phyloP scores from a whole-genome alignment of 2,888 invertebrate genomes.

The Callyntrura sp. region DNA sequence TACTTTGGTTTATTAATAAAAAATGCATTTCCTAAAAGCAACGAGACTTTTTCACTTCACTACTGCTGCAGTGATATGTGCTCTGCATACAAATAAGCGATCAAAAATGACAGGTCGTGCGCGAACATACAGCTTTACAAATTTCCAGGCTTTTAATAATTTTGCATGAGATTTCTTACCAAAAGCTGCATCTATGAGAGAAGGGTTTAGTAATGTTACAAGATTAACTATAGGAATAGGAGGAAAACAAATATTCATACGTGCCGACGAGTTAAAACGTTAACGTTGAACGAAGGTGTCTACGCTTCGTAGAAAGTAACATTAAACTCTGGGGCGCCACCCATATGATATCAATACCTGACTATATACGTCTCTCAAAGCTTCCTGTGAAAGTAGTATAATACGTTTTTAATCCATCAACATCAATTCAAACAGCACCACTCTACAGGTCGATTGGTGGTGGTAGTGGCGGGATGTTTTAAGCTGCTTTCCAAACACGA shows the following conservation, averaged over 20 bases:
- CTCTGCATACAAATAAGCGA: slow-evolving; percentile 37
- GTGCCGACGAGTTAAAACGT: too few relatives aligned
- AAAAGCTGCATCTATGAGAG: neutral
- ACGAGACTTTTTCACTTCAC: neutral
- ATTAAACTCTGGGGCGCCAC: too few relatives aligned
- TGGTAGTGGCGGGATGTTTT: slow-evolving; percentile 33
- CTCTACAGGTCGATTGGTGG: slow-evolving; percentile 51
- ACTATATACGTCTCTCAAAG: neutral
- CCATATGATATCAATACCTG: too few relatives aligned
- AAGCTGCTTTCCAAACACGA: slow-evolving; percentile 41
- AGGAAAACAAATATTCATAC: neutral
- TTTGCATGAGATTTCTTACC: too few relatives aligned
- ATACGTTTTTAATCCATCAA: slow-evolving; percentile 40
- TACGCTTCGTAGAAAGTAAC: too few relatives aligned
- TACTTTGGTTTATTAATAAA: slow-evolving; percentile 24
- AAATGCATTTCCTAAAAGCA: slow-evolving; percentile 14
- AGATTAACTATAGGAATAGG: neutral
- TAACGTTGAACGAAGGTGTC: too few relatives aligned
- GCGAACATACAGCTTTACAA: neutral
- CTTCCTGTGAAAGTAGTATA: neutral
- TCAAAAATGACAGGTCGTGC: slow-evolving; percentile 9
- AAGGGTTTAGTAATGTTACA: neutral
- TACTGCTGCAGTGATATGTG: neutral
- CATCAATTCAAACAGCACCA: slow-evolving; percentile 26
- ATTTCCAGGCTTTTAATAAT: neutral